A percentile compares a stretch with the other conserved stretches of the same genome.
Conservation (phyloP, 1,140 invertebrate genomes). For the Hylaeus anthracinus region DNA sequence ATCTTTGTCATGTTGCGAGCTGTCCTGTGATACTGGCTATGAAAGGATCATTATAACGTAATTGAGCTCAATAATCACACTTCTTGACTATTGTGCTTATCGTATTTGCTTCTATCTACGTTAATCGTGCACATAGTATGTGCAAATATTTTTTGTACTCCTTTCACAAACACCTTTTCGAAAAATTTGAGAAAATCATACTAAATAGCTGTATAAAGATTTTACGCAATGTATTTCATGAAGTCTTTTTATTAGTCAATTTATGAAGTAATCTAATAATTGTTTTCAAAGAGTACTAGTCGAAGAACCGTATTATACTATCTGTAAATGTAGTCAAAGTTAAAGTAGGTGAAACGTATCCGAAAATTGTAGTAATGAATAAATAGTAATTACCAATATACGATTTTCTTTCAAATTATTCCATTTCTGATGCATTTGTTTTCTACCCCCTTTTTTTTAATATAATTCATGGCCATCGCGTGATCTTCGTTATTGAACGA, state of each 20-base stretch:
- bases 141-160: conserved; percentile 47
- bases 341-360: conserved; percentile 20
- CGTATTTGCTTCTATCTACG: conserved; percentile 27
- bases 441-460: neutral
- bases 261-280: conserved; percentile 18
- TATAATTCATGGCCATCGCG: neutral
- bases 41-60: conserved; percentile 46
- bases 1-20: conserved; percentile 52
- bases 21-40: conserved; percentile 65
- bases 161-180: neutral
- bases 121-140: conserved; percentile 24
- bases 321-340: conserved; percentile 8
- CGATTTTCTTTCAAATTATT: neutral
- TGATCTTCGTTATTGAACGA: too few relatives aligned
- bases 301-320: conserved; percentile 13
- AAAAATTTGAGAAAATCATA: conserved; percentile 15
- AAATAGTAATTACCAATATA: conserved; percentile 15
- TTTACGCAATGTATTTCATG: conserved; percentile 15
- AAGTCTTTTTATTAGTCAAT: conserved; percentile 27
- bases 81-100: conserved; percentile 31
- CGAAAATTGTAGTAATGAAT: conserved; percentile 26
- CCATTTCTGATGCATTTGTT: neutral
- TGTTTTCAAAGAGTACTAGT: conserved; percentile 3
- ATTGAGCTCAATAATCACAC: conserved; percentile 28
- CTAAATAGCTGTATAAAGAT: neutral